Evolutionary conservation across 2,113 vertebrate species (phyloP), one percentile per base, ranked within the genome.

Genomic region (Tupaia chinensis): DNA sequence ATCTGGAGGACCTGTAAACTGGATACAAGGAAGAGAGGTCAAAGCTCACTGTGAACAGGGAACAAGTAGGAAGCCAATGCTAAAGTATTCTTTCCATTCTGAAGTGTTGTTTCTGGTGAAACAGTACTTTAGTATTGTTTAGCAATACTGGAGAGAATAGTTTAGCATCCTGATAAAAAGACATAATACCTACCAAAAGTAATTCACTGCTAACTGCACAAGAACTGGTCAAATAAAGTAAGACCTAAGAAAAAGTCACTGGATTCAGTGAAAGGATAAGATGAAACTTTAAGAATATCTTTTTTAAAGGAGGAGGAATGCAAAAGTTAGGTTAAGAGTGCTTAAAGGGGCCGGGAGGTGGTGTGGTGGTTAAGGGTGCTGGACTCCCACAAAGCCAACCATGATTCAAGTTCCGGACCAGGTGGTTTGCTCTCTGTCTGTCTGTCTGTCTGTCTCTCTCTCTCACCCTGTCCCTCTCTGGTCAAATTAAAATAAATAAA

Each of bases 211-310:
- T 34, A 72, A 66, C 1, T 70, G 29, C 61, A 87, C 89, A n/a
- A 12, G 17, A 94, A 23, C 17, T 54, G 3, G 22, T 80, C 66
- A 82, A 83, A 79, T 19, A 94, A 7, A 85, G 3, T 32, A 66
- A 89, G 44, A 79, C 3, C 27, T 76, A 94, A 72, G 69, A 80
- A 94, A 82, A 93, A 29, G 56, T 80, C 54, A 81, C 23, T 92
- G 19, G 58, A 89, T 91, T 83, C 81, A 79, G 22, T 34, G 17
- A 95, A 19, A 82, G 53, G 74, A 83, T 86, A 65, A 92, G 69
- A 74, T 20, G 66, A 56, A 93, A 83, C 44, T 93, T 85, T 66
- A 76, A 77, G 34, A 84, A 44, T 25, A 72, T 72, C 60, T 76
- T 85, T 68, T 77, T 25, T 0, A 23, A 44, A 12, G 6, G 7